A percentile compares a stretch with the other conserved stretches of the same genome.
Evolutionary conservation across 2,113 vertebrate genomes (phyloP).

Genomic region (Dryoscopus gambensis): DNA sequence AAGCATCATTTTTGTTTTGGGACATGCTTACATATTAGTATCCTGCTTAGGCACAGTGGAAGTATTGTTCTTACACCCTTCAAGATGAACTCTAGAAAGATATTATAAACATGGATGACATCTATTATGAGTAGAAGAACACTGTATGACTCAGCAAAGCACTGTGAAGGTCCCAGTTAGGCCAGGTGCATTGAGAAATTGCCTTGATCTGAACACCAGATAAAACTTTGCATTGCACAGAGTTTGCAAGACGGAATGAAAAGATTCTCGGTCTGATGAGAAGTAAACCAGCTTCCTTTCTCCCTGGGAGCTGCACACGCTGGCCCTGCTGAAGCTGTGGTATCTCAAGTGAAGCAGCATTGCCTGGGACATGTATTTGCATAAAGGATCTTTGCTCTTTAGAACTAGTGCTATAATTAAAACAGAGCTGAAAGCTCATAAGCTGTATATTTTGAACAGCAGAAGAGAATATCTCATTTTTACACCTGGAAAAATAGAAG

Average conservation of each 20-base stretch:
- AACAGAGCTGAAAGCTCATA: not conserved
- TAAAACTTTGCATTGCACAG: not conserved
- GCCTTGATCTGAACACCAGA: not conserved
- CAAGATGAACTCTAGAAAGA: not conserved
- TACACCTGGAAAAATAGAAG: constrained; percentile 8
- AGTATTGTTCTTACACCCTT: constrained; percentile 12
- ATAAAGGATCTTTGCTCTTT: not conserved
- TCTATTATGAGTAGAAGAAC: not conserved
- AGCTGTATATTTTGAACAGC: not conserved
- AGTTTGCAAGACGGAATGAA: not conserved
- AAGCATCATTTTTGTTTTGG: not conserved
- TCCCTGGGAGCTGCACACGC: not conserved
- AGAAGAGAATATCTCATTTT: not conserved
- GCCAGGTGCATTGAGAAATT: not conserved
- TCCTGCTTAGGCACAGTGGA: not conserved
- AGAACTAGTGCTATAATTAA: not conserved
- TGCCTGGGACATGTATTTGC: not conserved
- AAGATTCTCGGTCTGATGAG: not conserved
- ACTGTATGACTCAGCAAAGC: constrained; percentile 36
- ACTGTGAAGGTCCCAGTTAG: not conserved
- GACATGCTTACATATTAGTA: not conserved
- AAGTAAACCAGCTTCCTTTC: not conserved
- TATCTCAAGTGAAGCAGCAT: not conserved
- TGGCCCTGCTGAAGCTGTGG: not conserved
- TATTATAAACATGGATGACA: not conserved